Conservation (phyloP, 2,888 invertebrate species). For the Pristionchus entomophagus region DNA sequence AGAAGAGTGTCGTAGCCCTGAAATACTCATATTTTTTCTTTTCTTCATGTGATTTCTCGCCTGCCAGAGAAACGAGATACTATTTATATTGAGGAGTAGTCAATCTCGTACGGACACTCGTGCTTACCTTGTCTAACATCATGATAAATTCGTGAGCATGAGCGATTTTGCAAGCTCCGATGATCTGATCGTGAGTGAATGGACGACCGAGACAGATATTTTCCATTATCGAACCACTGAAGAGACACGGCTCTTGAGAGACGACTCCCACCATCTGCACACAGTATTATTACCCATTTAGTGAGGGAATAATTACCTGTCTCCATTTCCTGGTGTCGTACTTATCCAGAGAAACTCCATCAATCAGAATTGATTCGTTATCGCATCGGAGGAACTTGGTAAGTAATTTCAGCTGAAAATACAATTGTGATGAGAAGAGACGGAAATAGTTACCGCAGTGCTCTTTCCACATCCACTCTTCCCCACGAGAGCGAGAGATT, state of each 20-base stretch:
- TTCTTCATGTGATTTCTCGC: no score
- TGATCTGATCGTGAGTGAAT: not conserved
- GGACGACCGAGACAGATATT: constrained; percentile 37
- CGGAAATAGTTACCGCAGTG: not conserved
- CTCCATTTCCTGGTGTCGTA: constrained; percentile 5
- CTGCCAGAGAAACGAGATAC: no score
- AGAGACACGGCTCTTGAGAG: constrained; percentile 43
- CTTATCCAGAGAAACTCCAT: not conserved
- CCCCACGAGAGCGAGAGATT: constrained; percentile 19
- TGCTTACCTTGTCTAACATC: not conserved
- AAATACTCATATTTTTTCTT: not conserved
- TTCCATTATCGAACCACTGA: constrained; percentile 38
- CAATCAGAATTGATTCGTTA: not conserved
- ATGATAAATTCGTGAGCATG: constrained; percentile 36
- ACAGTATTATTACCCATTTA: no score
- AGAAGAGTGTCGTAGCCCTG: constrained; percentile 21
- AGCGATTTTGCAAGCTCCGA: not conserved
- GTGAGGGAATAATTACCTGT: not conserved
- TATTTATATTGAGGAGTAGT: no score
- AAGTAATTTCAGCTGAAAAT: constrained; percentile 13
- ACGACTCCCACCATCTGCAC: constrained; percentile 37
- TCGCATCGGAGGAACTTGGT: not conserved
- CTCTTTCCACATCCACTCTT: constrained; percentile 46
- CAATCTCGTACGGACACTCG: no score
- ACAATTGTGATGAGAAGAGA: not conserved